phyloP scores from a whole-genome alignment of 2,113 vertebrate species.

The Propithecus coquereli region DNA sequence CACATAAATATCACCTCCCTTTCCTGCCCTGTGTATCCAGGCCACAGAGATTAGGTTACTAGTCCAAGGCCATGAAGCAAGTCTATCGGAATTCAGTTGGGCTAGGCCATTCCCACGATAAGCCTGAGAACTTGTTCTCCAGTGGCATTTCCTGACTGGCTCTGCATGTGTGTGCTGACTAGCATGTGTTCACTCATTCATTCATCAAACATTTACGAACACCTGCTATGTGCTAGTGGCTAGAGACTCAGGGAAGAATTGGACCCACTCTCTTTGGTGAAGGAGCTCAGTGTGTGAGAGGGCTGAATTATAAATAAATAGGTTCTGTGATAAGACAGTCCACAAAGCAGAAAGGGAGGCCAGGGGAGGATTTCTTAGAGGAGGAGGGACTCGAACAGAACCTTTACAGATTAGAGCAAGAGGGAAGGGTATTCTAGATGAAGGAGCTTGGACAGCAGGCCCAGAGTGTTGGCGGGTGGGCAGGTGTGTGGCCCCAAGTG shows the following conservation, averaged over 20 bases:
- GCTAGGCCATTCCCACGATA: neutral
- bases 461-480: neutral
- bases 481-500: fast-evolving
- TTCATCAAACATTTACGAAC: neutral
- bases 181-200: neutral
- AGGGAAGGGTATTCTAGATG: neutral
- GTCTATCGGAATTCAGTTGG: neutral
- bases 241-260: neutral
- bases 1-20: neutral
- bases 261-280: neutral
- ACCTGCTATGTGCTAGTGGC: neutral
- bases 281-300: neutral
- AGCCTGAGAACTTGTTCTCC: neutral
- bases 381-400: neutral
- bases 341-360: neutral
- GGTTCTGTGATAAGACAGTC: neutral
- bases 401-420: neutral
- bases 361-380: neutral
- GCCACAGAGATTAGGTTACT: neutral
- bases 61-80: neutral
- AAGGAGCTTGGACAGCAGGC: neutral
- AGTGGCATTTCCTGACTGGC: neutral
- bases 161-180: neutral
- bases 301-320: neutral
- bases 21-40: neutral